Percentiles rank a stretch among this genome's conserved stretches.
Conservation (phyloP, 1,140 invertebrate species). For the Zophobas atratus region DNA sequence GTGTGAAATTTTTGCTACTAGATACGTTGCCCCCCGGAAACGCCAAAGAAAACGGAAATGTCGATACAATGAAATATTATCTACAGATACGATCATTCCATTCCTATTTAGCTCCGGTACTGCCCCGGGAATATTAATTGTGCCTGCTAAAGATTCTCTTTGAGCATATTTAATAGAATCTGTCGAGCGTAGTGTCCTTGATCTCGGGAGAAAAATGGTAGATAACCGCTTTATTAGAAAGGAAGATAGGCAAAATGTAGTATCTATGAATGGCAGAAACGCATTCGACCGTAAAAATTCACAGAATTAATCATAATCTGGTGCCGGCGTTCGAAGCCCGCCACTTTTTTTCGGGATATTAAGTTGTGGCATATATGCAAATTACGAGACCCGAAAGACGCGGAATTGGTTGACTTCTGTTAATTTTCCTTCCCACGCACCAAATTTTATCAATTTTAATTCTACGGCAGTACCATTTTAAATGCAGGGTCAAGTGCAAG, state of each 20-base stretch:
- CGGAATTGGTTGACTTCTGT: too few relatives aligned
- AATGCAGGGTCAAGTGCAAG: neutral
- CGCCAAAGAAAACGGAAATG: conserved; percentile 34
- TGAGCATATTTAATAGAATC: neutral
- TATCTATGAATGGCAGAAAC: conserved; percentile 24
- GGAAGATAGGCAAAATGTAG: conserved; percentile 30
- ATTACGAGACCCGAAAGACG: too few relatives aligned
- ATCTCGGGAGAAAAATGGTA: conserved; percentile 8
- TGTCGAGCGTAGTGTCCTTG: conserved; percentile 35
- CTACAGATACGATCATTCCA: conserved; percentile 1
- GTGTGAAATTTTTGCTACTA: conserved; percentile 25
- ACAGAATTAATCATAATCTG: conserved; percentile 3
- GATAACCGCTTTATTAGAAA: conserved; percentile 39
- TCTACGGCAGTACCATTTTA: neutral
- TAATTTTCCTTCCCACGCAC: neutral
- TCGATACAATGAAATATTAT: conserved; percentile 38
- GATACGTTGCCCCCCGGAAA: conserved; percentile 36
- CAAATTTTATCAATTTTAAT: conserved; percentile 5
- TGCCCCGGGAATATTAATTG: conserved; percentile 34
- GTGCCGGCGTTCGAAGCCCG: neutral
- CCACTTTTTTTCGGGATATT: neutral
- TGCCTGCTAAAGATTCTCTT: conserved; percentile 6
- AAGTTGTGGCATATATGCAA: neutral
- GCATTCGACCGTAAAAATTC: conserved; percentile 30
- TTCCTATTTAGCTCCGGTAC: conserved; percentile 21